Base-by-base conservation (phyloP, 2,888 invertebrate species). In the Spodoptera littoralis region DNA sequence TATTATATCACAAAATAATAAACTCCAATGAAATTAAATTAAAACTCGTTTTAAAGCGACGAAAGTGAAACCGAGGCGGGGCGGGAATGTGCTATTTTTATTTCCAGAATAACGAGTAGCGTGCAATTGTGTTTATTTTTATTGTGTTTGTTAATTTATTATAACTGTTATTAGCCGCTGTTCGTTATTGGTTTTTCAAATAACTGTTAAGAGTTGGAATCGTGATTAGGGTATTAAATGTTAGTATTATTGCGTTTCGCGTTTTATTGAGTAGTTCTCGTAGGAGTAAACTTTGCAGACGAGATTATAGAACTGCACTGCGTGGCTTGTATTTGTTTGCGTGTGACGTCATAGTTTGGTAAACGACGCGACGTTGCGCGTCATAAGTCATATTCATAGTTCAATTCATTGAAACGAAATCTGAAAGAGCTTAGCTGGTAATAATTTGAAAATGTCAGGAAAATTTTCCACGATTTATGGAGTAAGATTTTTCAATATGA, bases 1-100 rank as follows among this genome's bases (percentile, higher is more conserved):
- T 59, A 60, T 73, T 66, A 73, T 76, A 59, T 64, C 60, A 58
- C 56, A 63, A 70, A 70, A 66, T 73, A 62, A 73, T 70, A 70
- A 57, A 65, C 54, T n/a, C 13, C 13, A 55, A 18, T 27, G n/a
- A 65, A 70, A 72, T 69, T 68, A 63, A 73, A 73, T 77, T 74
- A 69, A 27, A 73, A 68, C 60, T 49, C 27, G 70, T 65, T 75
- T 72, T 45, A 60, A 54, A 47, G 48, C 47, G 43, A 24, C 36
- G 52, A 47, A 43, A 49, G n/a, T 49, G 27, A 43, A 73, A 5
- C 36, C 8, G 8, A 9, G 36, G 60, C 45, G 36, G 12, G 54
- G 1, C 44, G 47, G 42, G 46, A 52, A 27, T 47, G 43, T 36
- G 18, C 4, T 13, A 27, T 74, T 51, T 51, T 52, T 60, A 53